Evolutionary conservation across 2,888 invertebrate species (phyloP).

Genomic region (Ochropacha duplaris): DNA sequence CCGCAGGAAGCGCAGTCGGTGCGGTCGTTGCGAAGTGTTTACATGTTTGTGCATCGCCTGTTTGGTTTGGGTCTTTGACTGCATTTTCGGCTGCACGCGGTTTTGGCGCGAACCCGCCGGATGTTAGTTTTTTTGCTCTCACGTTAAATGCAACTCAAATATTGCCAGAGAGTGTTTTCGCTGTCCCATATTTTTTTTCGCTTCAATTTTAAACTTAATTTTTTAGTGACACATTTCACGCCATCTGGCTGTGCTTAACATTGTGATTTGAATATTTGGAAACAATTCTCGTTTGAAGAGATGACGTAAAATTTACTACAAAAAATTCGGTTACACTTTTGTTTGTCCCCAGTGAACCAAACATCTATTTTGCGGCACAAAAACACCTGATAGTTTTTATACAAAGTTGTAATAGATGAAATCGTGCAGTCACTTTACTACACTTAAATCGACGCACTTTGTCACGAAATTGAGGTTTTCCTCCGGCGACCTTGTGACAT

Average conservation of each 20-base stretch:
- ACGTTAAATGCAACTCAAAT: conserved; percentile 67
- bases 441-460: conserved; percentile 41
- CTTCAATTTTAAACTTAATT: conserved; percentile 30
- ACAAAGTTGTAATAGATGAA: conserved; percentile 33
- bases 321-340: conserved; percentile 23
- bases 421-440: conserved; percentile 34
- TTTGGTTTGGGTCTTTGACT: conserved; percentile 70
- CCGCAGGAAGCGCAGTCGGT: conserved; percentile 44
- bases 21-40: conserved; percentile 57
- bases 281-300: conserved; percentile 22
- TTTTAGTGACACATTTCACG: conserved; percentile 25
- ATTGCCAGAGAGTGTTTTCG: conserved; percentile 45
- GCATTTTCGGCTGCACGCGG: conserved; percentile 62
- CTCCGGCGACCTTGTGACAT: conserved; percentile 43
- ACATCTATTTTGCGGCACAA: conserved; percentile 30
- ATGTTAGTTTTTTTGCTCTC: conserved; percentile 57
- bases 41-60: conserved; percentile 61
- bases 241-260: conserved; percentile 18
- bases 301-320: conserved; percentile 18
- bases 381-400: conserved; percentile 36
- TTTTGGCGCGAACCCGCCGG: conserved; percentile 62
- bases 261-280: conserved; percentile 13
- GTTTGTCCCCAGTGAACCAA: conserved; percentile 28
- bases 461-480: conserved; percentile 52
- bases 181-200: conserved; percentile 34